A percentile compares a stretch with the other conserved stretches of the same genome.
Conservation (phyloP, 2,797 vertebrate genomes). For the Craterocephalus amniculus region DNA sequence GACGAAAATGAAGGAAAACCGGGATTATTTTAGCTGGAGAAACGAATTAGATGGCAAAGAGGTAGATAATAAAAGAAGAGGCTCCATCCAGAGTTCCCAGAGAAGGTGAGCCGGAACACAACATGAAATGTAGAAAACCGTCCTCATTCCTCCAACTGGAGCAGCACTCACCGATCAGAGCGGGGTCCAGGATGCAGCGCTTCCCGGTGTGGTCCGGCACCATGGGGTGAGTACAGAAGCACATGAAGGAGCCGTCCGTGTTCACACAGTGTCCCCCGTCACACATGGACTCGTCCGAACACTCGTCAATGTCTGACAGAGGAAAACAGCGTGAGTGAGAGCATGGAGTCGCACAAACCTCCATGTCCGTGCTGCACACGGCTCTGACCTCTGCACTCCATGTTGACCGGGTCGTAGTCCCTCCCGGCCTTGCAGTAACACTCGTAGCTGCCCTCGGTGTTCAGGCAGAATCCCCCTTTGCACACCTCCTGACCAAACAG, state of each 20-base stretch:
- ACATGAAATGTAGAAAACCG: too few species aligned
- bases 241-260: conserved; percentile 92
- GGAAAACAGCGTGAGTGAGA: background rate
- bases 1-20: too few species aligned
- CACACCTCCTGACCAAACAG: conserved; percentile 95
- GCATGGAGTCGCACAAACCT: background rate
- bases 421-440: conserved; percentile 96
- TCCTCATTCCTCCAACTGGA: too few species aligned
- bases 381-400: conserved; percentile 93
- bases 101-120: too few species aligned
- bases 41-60: too few species aligned
- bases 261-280: conserved; percentile 91
- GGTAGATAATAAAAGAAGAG: too few species aligned
- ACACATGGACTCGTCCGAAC: conserved; percentile 90
- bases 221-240: conserved; percentile 92
- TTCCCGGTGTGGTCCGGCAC: conserved; percentile 84
- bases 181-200: conserved; percentile 81
- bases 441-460: conserved; percentile 90
- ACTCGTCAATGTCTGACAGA: conserved; percentile 92
- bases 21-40: too few species aligned
- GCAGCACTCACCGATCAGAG: conserved; percentile 82
- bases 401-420: conserved; percentile 90
- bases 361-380: background rate
- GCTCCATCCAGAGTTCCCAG: too few species aligned
- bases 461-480: conserved; percentile 93